These are phyloP conservation scores for Cydia strobilella DNA, from an alignment of 1,140 invertebrate genomes.

Conservation along the genomic window DNA sequence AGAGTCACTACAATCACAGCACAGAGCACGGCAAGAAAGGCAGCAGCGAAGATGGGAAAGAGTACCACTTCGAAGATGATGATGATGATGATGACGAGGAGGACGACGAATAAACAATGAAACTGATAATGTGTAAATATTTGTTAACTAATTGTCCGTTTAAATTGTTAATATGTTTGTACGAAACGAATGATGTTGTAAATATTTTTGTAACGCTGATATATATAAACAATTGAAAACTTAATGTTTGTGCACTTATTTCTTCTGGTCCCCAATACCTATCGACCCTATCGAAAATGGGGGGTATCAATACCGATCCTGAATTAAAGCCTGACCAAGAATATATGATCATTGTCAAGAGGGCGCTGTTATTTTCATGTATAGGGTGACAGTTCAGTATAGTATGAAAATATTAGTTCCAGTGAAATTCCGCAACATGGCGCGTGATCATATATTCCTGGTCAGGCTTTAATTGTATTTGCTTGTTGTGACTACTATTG, in stretches of 20 bases:
- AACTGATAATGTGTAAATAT: constrained; percentile 48
- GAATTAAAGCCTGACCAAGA: too few relatives aligned
- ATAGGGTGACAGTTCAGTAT: too few relatives aligned
- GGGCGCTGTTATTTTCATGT: too few relatives aligned
- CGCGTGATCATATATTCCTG: too few relatives aligned
- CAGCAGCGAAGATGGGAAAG: constrained; percentile 55
- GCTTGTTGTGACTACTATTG: too few relatives aligned
- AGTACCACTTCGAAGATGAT: constrained; percentile 57
- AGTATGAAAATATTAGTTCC: too few relatives aligned
- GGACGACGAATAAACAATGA: constrained; percentile 43
- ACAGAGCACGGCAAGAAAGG: constrained; percentile 63
- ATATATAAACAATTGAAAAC: constrained; percentile 45
- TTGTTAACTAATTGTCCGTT: constrained; percentile 53
- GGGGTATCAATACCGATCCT: too few relatives aligned
- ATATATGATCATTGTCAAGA: too few relatives aligned
- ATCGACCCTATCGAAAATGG: not conserved
- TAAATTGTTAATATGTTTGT: constrained; percentile 77
- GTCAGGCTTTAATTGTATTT: too few relatives aligned
- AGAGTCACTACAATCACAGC: constrained; percentile 59
- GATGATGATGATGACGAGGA: constrained; percentile 58
- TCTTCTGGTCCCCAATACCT: not conserved
- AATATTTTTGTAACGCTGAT: constrained; percentile 56
- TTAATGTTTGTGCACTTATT: not conserved
- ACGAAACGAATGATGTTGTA: constrained; percentile 52
- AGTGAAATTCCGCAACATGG: too few relatives aligned